Base-by-base conservation (phyloP, 2,888 invertebrate genomes). In the Gasteruption jaculator region DNA sequence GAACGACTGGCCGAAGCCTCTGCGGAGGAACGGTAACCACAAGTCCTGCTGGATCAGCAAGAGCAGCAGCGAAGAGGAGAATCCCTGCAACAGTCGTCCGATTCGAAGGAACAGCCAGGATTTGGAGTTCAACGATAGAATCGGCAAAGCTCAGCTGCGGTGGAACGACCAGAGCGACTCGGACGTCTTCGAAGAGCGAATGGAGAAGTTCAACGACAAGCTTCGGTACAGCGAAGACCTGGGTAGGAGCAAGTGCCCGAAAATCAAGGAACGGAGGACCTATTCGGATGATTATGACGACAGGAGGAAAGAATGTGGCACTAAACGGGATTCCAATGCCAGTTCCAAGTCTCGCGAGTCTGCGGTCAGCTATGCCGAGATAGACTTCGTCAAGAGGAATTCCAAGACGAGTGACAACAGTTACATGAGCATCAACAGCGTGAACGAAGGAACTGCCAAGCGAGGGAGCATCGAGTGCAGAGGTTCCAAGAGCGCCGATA, bases 241-340 rank as follows among this genome's bases (percentile, higher is more conserved):
- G 11, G 46, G 52, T 8, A 5, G 16, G 37, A 21, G 21, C 4
- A 51, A 41, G 8, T 24, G n/a, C n/a, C n/a, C 46, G 2, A 46
- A 47, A 3, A 21, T 48, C 1, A 54, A 54, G 12, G 56, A 57
- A 8, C 52, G 63, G 8, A 46, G 65, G 22, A 58, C 60, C 1
- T 54, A 54, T 26, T 65, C 65, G 11, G 64, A 65, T 38, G 65
- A 64, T 33, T 56, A 60, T 35, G 63, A 60, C 29, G 50, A 57
- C 41, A 33, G 19, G 24, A 25, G 3, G 16, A 25, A n/a, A 22
- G 36, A 24, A 34, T n/a, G 16, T 50, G 51, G 14, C 44, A 25
- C 12, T n/a, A 52, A 50, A 18, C 36, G 46, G 4, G 27, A 43
- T n/a, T 50, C 51, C 3, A 42, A 53, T 8, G 52, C 41, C 7